Percentiles rank a stretch among this genome's conserved stretches.
Evolutionary conservation across 2,113 vertebrate genomes (phyloP).

Genomic region (Lates calcarifer): DNA sequence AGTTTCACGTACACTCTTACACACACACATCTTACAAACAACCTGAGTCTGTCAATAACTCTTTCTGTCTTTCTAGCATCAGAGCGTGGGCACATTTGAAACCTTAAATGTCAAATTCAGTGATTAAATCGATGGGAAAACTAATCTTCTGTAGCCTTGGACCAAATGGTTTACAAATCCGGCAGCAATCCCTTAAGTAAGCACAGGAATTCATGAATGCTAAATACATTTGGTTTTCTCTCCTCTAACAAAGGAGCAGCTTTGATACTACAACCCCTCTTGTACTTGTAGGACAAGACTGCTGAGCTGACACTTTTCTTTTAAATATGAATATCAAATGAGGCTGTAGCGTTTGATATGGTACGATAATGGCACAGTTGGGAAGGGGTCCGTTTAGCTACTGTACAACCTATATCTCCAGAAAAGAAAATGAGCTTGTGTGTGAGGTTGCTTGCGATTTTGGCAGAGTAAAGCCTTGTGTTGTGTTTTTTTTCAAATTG

Average conservation of each 20-base stretch:
- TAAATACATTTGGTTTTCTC: conserved; percentile 60
- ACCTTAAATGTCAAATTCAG: conserved; percentile 59
- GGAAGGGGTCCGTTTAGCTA: conserved; percentile 7
- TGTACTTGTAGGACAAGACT: conserved; percentile 53
- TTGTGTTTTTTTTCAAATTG: background rate
- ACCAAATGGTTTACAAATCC: conserved; percentile 76
- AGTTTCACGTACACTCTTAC: background rate
- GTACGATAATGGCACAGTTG: conserved; percentile 38
- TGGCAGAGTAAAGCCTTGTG: conserved; percentile 1
- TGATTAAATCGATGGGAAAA: conserved; percentile 69
- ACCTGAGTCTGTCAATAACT: conserved; percentile 51
- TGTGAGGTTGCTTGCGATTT: conserved; percentile 16
- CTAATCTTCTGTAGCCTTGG: conserved; percentile 66
- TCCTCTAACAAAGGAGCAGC: conserved; percentile 61
- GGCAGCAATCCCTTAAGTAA: conserved; percentile 65
- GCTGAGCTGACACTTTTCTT: conserved; percentile 74
- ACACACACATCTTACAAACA: conserved; percentile 29
- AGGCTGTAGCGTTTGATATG: conserved; percentile 60
- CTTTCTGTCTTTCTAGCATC: conserved; percentile 33
- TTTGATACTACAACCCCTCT: conserved; percentile 65
- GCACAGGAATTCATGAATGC: conserved; percentile 72
- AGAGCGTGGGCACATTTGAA: conserved; percentile 48
- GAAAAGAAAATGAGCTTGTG: conserved; percentile 16
- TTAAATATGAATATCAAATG: conserved; percentile 74
- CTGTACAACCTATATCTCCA: background rate